These are phyloP conservation scores for Uropsilus gracilis DNA, from an alignment of 2,113 vertebrate genomes.

Conservation along the genomic window DNA sequence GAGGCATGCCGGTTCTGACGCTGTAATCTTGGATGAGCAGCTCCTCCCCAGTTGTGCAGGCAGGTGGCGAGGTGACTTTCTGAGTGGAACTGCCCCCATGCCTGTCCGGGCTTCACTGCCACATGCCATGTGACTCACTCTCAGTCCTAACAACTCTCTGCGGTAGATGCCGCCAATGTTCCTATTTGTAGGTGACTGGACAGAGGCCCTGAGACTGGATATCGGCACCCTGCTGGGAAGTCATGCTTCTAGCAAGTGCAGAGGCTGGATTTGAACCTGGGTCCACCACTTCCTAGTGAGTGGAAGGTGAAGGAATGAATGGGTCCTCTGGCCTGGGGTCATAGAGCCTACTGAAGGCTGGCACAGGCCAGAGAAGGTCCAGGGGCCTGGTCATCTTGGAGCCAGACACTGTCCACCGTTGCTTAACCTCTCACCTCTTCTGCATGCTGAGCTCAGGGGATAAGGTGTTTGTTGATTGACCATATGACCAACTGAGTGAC, in stretches of 20 bases:
- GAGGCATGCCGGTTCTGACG: background rate
- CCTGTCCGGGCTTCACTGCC: no score
- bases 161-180: background rate
- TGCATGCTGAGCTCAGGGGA: background rate
- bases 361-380: background rate
- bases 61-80: background rate
- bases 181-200: background rate
- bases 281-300: background rate
- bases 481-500: background rate
- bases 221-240: background rate
- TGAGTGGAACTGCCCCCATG: no score
- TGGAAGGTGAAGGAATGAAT: background rate
- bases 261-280: background rate
- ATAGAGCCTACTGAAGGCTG: background rate
- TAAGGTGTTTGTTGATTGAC: background rate
- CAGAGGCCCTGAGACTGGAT: background rate
- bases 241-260: background rate
- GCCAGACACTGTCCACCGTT: no score
- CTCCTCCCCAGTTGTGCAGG: background rate
- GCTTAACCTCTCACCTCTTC: background rate
- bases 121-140: no score
- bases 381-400: rapidly evolving
- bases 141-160: no score
- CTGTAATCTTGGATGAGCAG: background rate
- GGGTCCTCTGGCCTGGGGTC: background rate